Evolutionary conservation across 2,888 invertebrate genomes (phyloP).

Genomic region (Eupelmus urozonus): DNA sequence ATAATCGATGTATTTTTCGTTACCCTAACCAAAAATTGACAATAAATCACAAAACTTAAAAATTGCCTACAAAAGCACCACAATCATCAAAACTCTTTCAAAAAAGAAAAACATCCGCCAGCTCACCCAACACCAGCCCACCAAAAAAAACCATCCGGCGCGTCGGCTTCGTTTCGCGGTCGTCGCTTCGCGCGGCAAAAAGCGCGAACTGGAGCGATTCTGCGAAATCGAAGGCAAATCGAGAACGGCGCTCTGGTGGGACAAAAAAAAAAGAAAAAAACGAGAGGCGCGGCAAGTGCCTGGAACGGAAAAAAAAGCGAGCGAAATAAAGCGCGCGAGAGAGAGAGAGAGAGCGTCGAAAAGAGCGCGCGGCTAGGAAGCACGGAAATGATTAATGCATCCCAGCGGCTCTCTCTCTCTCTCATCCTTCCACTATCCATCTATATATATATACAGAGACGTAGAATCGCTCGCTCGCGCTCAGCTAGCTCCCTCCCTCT

Average conservation of each 20-base stretch:
- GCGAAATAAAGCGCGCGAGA: slow-evolving; percentile 5
- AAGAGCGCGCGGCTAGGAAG: slow-evolving; percentile 9
- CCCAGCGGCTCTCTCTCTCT: slow-evolving; percentile 63
- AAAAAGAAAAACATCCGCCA: too few species aligned
- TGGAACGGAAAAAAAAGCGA: slow-evolving; percentile 26
- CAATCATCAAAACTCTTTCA: too few species aligned
- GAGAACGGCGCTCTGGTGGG: slow-evolving; percentile 20
- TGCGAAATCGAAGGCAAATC: slow-evolving; percentile 49
- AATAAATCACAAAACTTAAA: too few species aligned
- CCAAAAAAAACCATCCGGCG: too few species aligned
- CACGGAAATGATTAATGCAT: slow-evolving; percentile 70
- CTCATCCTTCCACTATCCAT: slow-evolving; percentile 32
- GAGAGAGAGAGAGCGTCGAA: slow-evolving; percentile 41
- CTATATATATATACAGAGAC: too few species aligned
- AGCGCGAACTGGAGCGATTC: slow-evolving; percentile 22
- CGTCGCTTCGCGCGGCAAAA: slow-evolving; percentile 4
- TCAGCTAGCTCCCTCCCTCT: slow-evolving; percentile 25
- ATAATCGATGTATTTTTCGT: too few species aligned
- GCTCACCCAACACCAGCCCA: too few species aligned
- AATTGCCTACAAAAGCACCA: too few species aligned
- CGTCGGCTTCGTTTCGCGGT: slow-evolving; percentile 42
- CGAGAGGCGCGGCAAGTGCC: not conserved
- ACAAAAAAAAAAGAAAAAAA: slow-evolving; percentile 9
- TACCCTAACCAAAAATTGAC: too few species aligned
- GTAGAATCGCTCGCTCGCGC: not conserved